Base-by-base conservation (phyloP, 2,888 invertebrate species). In the Drosophila paranaensis region DNA sequence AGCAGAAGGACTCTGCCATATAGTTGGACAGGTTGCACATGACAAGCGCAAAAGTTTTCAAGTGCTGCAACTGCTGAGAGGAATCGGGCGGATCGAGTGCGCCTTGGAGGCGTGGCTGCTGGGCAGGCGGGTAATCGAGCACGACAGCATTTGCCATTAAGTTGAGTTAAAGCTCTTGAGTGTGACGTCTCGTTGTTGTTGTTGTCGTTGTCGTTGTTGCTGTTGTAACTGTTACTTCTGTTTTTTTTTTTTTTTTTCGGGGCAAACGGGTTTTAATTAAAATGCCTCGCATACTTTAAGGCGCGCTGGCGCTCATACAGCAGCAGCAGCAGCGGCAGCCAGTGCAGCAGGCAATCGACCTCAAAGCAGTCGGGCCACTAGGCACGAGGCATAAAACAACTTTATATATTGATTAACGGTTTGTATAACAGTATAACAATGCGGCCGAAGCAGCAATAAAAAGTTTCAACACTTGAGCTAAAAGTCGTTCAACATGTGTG, bases 11-110 rank as follows among this genome's bases (percentile, higher is more conserved):
- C 72, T 70, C 73, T 63, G 76, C 63, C 64, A 83, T 74, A 39
- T 9, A 79, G 81, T 86, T 79, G 81, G 86, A 79, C 86, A 84
- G 86, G 86, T 84, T 84, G 79, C 86, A 83, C 86, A 86, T 86
- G 83, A 81, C 83, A 81, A 83, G 86, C 77, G 71, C 56, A 82
- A 81, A 86, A 86, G 68, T 84, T 84, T 79, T 83, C 83, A 72
- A 84, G 83, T 79, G 69, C 60, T 82, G 80, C 73, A 74, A 37
- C 60, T 39, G 39, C 11, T 50, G 40, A 39, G 46, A 43, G 39
- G 51, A 11, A 10, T n/a, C 27, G 48, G 48, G 48, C 48, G 48
- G 48, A 27, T 48, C 48, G 48, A 25, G n/a, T 33, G 48, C n/a
- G 6, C 14, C 37, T 35, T 30, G 25, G 33, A 20, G 42, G 6